phyloP scores from a whole-genome alignment of 92 coral and sea anemone genomes.

The Palythoa heliodiscus region DNA sequence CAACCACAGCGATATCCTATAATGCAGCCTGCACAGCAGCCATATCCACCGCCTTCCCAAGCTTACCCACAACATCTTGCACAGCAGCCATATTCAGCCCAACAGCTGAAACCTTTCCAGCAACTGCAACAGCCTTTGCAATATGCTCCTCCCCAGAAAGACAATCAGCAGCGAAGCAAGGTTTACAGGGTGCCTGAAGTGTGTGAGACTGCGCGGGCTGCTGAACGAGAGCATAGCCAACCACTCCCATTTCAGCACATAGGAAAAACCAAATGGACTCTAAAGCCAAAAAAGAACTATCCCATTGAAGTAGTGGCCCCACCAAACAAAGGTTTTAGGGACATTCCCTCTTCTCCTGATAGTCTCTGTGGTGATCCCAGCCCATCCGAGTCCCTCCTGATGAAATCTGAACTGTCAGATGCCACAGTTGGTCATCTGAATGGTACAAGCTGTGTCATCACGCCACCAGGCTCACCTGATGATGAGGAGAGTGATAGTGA shows the following conservation, averaged over 20 bases:
- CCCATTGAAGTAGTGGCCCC: constrained; percentile 17
- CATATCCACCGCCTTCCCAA: constrained; percentile 4
- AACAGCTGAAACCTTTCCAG: constrained; percentile 14
- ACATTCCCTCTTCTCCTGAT: constrained; percentile 60
- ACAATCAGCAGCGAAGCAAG: constrained; percentile 60
- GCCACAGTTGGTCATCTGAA: constrained; percentile 48
- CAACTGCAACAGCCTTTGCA: constrained; percentile 17
- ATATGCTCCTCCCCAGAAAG: constrained; percentile 79
- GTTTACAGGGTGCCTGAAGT: constrained; percentile 84
- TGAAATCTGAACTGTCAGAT: constrained; percentile 71
- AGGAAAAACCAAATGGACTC: neutral
- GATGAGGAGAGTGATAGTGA: constrained; percentile 64
- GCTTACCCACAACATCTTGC: neutral
- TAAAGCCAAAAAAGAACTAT: constrained; percentile 16
- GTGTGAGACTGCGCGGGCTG: constrained; percentile 27
- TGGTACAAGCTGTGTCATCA: constrained; percentile 81
- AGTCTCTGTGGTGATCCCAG: constrained; percentile 61
- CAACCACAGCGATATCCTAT: constrained; percentile 35
- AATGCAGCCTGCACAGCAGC: constrained; percentile 13
- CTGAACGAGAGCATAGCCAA: neutral
- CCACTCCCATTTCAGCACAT: constrained; percentile 19
- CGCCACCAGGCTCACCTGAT: constrained; percentile 91
- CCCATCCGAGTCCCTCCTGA: constrained; percentile 50
- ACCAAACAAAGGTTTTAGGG: constrained; percentile 37
- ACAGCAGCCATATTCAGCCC: constrained; percentile 7